Evolutionary conservation across 1,140 invertebrate species (phyloP).

Genomic region (Coelopa frigida): DNA sequence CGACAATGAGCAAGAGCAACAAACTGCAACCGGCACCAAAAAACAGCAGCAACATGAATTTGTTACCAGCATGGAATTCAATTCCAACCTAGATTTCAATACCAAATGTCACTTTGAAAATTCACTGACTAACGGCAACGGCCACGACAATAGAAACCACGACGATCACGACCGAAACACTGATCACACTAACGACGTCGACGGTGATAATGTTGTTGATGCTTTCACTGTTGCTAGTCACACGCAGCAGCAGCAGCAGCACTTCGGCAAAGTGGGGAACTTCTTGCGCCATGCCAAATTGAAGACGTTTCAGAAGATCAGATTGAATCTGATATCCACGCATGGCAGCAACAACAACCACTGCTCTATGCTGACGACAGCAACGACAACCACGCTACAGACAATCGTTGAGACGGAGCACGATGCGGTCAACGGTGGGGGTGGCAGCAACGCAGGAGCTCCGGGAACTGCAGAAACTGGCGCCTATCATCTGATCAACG

Average conservation of each 20-base stretch:
- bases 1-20: conserved; percentile 31
- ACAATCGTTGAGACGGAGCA: conserved; percentile 40
- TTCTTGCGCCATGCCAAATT: conserved; percentile 35
- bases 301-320: conserved; percentile 41
- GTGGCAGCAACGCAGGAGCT: too few relatives aligned
- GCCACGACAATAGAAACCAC: conserved; percentile 11
- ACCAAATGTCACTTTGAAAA: conserved; percentile 18
- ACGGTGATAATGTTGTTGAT: conserved; percentile 8
- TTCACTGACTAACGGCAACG: conserved; percentile 18
- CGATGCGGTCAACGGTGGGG: conserved; percentile 30
- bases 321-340: conserved; percentile 29
- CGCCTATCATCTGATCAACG: conserved; percentile 39
- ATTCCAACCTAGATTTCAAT: conserved; percentile 15
- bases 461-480: conserved; percentile 17
- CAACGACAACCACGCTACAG: conserved; percentile 16
- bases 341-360: conserved; percentile 26
- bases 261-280: conserved; percentile 26
- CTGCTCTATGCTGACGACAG: conserved; percentile 12
- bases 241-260: conserved; percentile 11
- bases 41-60: conserved; percentile 28
- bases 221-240: conserved; percentile 9
- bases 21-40: conserved; percentile 39
- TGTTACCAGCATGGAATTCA: conserved; percentile 14
- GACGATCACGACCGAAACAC: conserved; percentile 8
- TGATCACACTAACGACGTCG: conserved; percentile 3